Evolutionary conservation across 2,888 invertebrate species (phyloP), one percentile per base, ranked within the genome.

Genomic region (Volucella inanis): DNA sequence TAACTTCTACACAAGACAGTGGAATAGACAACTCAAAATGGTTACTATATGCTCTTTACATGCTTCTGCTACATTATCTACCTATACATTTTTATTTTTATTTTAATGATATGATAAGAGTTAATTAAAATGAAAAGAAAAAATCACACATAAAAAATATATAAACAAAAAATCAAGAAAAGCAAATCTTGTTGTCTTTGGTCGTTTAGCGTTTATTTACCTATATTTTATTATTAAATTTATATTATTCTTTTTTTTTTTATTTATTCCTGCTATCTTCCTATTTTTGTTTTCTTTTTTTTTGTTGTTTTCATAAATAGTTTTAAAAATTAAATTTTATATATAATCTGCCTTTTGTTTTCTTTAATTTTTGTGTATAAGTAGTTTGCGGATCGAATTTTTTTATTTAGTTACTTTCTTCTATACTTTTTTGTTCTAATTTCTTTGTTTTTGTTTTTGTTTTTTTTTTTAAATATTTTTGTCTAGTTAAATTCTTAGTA

Each of bases 251-350:
- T 80, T 62, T 85, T 89, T 88, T 87, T 88, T 89, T 86, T 88
- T 87, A 88, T 79, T 90, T 88, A 59, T 67, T 67, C 83, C 87
- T 88, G 86, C 87, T 88, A 88, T 89, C 88, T 89, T 77, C 85
- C 79, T 87, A 68, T 85, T 76, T 39, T 65, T 59, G 49, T 31
- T 81, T 62, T 49, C 65, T 47, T 75, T 72, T 14, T 59, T 78
- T 68, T 87, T 38, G 54, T 65, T 54, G 14, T 45, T 87, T 62
- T 70, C 76, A 85, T 82, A 72, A 86, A 70, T 71, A 57, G 55
- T 67, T 57, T 78, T 71, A 61, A 50, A 52, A 76, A 59, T 71
- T 71, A 59, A 65, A 65, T 67, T 79, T 57, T 86, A 54, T 87
- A 59, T 75, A 67, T 74, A 22, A 49, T 45, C 65, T 55, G 14